Base-by-base conservation (phyloP, 2,113 vertebrate genomes). In the Myxocyprinus asiaticus region DNA sequence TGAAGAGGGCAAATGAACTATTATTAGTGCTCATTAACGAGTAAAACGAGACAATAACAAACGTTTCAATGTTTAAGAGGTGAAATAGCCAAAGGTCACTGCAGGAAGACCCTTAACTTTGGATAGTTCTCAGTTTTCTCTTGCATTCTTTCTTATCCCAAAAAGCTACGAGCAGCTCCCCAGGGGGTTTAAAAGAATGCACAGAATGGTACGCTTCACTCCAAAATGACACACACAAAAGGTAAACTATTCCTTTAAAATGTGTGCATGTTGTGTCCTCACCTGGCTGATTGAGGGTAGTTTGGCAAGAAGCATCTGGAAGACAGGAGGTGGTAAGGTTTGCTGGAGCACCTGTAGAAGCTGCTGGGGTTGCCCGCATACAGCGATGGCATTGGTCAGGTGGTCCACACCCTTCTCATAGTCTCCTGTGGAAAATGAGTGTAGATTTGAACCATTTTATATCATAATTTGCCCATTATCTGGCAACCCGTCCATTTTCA, bases 261-360 rank as follows among this genome's bases (percentile, higher is more conserved):
- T 33, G 22, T 33, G 22, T 3, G 3, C 22, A 0, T 47, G 47
- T 58, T 9, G 6, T 61, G 9, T 7, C 4, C 82, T 75, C 53
- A 84, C 95, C 94, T 96, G 95, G 84, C 94, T 95, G 84, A 95
- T 94, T 17, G 94, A 94, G 14, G 95, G 95, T 45, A 96, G 91
- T 85, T 96, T 96, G 76, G 94, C 94, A 80, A 96, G 91, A 81
- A 96, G 94, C 94, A 96, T 95, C 89, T 96, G 95, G 86, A 96
- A 96, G 85, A 96, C 95, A 0, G 94, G 94, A 2, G 94, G 92
- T n/a, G 95, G 95, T 42, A 96, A 91, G 4, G 94, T 95, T 70
- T 96, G 94, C 89, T 95, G 94, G 56, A 96, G 86, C 69, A 96
- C 94, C 81, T 95, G 95, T 63, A 96, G 86, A 9, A 96, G 84